A percentile compares a stretch with the other conserved stretches of the same genome.
Evolutionary conservation across 1,140 invertebrate genomes (phyloP).

Genomic region (Lasioglossum albipes): DNA sequence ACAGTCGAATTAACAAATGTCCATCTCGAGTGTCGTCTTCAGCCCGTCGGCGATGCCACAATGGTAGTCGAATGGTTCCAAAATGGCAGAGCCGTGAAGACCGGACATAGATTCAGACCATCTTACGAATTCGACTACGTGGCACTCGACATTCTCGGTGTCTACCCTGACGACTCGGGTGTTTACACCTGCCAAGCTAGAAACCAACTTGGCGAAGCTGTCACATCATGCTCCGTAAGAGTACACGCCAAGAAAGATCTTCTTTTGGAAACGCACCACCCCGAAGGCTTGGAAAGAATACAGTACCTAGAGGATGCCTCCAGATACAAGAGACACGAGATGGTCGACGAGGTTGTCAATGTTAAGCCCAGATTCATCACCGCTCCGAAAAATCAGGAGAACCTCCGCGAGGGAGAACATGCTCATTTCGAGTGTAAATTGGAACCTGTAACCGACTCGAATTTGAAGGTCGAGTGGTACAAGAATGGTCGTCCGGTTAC

Average conservation of each 20-base stretch:
- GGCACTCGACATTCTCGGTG: conserved; percentile 95
- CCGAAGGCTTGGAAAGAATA: conserved; percentile 93
- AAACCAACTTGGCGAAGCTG: conserved; percentile 96
- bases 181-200: conserved; percentile 96
- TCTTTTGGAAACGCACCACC: conserved; percentile 91
- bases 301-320: conserved; percentile 94
- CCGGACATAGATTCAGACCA: conserved; percentile 96
- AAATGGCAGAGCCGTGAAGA: conserved; percentile 93
- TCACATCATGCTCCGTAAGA: conserved; percentile 92
- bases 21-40: conserved; percentile 94
- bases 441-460: conserved; percentile 96
- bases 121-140: conserved; percentile 99
- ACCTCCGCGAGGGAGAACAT: conserved; percentile 93
- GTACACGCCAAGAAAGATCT: conserved; percentile 94
- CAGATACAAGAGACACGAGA: conserved; percentile 90
- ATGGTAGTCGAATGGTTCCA: conserved; percentile 99
- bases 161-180: conserved; percentile 98
- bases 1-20: conserved; percentile 95
- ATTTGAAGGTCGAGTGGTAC: conserved; percentile 96
- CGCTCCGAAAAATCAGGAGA: conserved; percentile 91
- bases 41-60: conserved; percentile 95
- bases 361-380: conserved; percentile 91
- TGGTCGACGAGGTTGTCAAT: conserved; percentile 90
- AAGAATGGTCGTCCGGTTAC: conserved; percentile 94
- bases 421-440: conserved; percentile 99